Evolutionary conservation across 1,140 invertebrate species (phyloP), one percentile per base, ranked within the genome.

Genomic region (Scaptomyza pallida): DNA sequence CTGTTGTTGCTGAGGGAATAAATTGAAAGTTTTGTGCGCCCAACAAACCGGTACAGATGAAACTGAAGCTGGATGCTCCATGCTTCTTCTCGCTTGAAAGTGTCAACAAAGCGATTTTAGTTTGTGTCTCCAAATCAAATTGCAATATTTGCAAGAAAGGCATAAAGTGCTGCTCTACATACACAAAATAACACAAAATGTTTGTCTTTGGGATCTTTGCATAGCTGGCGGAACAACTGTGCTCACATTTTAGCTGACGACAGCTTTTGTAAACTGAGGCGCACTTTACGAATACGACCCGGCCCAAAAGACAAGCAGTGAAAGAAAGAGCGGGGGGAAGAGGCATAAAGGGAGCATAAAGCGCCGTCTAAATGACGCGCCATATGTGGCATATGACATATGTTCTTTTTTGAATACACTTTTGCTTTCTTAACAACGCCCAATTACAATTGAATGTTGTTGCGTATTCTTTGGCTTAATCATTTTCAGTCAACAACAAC

Each of bases 371-470:
- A 61, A 17, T 62, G 57, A 62, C 56, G 76, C 72, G 77, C 77
- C 76, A 81, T 82, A 52, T 69, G 70, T 64, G 56, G 72, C 79
- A 83, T 78, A 75, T 78, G 75, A 47, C n/a, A n/a, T n/a, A n/a
- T 41, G 16, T 57, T 26, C 44, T 30, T 30, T 8, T 30, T 9
- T 30, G 63, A 44, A 71, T 78, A 67, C 56, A 52, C 40, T 52
- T 56, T 70, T 63, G 17, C 60, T 50, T 56, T 52, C 6, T 48
- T n/a, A 10, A 33, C 26, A 30, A 41, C 41, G 44, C 54, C 16
- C 59, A 72, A 69, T 75, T 80, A 62, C 72, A 63, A n/a, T 64
- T 62, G 72, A 62, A 15, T 44, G 15, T 13, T 50, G 23, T 21
- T 6, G 13, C 15, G 12, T 13, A n/a, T 52, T 37, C 30, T 52